phyloP scores from a whole-genome alignment of 2,888 invertebrate species.

The Trichogramma dendrolimi region DNA sequence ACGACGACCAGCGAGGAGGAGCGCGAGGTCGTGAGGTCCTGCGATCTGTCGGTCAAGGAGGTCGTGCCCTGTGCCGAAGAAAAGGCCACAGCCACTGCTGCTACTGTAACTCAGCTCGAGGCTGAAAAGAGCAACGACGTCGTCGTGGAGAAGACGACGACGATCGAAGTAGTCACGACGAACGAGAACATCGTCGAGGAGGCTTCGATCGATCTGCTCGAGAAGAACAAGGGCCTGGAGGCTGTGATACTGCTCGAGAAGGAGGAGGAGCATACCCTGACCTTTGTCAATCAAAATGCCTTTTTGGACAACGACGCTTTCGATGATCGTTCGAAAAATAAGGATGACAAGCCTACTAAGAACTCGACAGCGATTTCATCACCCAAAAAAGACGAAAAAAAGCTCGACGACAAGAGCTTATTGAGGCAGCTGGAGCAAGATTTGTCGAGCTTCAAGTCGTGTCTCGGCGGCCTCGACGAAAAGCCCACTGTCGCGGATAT shows the following conservation, averaged over 20 bases:
- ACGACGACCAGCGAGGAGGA: conserved; percentile 2
- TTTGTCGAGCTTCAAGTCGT: background rate
- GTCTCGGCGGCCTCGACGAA: background rate
- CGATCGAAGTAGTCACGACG: no score
- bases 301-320: conserved; percentile 5
- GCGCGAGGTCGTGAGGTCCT: background rate
- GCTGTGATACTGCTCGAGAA: no score
- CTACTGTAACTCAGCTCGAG: no score
- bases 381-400: conserved; percentile 11
- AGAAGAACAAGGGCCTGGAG: no score
- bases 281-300: conserved; percentile 16
- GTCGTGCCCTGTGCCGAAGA: background rate
- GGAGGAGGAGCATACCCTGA: conserved; percentile 10
- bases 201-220: no score
- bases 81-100: no score
- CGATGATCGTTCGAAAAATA: conserved; percentile 10
- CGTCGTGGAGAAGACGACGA: no score
- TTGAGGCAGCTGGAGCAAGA: background rate
- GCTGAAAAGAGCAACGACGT: no score
- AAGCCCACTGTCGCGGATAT: no score
- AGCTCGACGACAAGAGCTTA: conserved; percentile 9
- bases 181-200: no score
- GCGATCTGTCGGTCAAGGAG: background rate
- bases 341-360: conserved; percentile 2
- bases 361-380: conserved; percentile 6